Evolutionary conservation across 2,113 vertebrate genomes (phyloP).

Genomic region (Dendropsophus ebraccatus): DNA sequence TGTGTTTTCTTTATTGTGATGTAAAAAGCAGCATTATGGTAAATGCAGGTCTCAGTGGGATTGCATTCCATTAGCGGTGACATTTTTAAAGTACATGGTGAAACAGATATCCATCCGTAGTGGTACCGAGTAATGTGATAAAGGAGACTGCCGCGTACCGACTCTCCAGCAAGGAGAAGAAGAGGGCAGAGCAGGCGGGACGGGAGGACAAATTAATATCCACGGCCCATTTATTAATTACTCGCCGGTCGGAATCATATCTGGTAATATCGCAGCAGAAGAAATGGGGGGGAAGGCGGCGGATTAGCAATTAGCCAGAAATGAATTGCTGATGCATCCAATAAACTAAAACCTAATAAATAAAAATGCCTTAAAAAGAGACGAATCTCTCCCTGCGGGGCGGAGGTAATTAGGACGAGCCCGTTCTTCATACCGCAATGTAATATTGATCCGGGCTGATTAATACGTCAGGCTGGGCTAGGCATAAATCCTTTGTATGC

Average conservation of each 20-base stretch:
- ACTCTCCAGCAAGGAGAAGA: slow-evolving; percentile 1
- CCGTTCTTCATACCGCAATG: slow-evolving; percentile 21
- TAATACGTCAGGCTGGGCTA: slow-evolving; percentile 19
- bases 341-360: slow-evolving; percentile 52
- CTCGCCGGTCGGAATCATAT: background rate
- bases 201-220: slow-evolving; percentile 29
- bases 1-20: slow-evolving; percentile 8
- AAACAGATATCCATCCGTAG: background rate
- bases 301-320: slow-evolving; percentile 52
- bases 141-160: background rate
- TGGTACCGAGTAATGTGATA: background rate
- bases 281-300: slow-evolving; percentile 19
- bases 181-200: slow-evolving; percentile 13
- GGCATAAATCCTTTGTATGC: slow-evolving; percentile 29
- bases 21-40: slow-evolving; percentile 7
- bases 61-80: slow-evolving; percentile 3
- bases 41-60: slow-evolving; percentile 3
- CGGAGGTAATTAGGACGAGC: slow-evolving; percentile 46
- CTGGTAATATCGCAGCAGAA: slow-evolving; percentile 26
- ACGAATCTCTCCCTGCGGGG: slow-evolving; percentile 42
- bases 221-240: slow-evolving; percentile 39
- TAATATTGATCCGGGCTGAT: slow-evolving; percentile 42
- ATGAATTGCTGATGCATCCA: slow-evolving; percentile 48
- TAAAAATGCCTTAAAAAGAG: slow-evolving; percentile 51
- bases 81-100: slow-evolving; percentile 13